phyloP scores from a whole-genome alignment of 2,113 vertebrate species.

The Athene cunicularia region DNA sequence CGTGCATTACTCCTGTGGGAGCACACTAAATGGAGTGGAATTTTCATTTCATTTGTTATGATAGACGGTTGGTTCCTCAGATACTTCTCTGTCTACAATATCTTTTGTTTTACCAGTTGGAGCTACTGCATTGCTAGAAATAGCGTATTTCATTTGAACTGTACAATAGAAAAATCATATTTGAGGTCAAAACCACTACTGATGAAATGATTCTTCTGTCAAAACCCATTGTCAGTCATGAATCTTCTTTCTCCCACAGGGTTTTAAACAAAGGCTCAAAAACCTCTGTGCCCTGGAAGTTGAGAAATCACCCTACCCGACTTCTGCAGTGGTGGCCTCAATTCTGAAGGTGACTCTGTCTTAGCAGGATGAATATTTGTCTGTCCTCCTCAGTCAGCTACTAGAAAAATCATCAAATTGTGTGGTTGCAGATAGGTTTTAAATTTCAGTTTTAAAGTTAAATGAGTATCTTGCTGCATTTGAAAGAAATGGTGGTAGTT shows the following conservation, averaged over 20 bases:
- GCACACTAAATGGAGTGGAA: constrained; percentile 13
- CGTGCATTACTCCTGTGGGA: constrained; percentile 29
- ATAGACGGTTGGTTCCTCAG: not conserved
- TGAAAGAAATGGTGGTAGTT: not conserved
- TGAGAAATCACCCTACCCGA: not conserved
- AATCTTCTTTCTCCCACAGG: not conserved
- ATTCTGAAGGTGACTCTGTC: not conserved
- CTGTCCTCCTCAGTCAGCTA: not conserved
- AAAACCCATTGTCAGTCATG: not conserved
- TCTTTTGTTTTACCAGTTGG: not conserved
- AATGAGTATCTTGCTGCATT: not conserved
- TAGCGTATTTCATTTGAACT: not conserved
- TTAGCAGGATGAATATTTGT: not conserved
- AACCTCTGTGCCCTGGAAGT: not conserved
- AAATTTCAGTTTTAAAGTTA: not conserved
- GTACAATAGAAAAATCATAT: not conserved
- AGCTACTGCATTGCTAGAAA: not conserved
- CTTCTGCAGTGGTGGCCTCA: not conserved
- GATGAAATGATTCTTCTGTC: not conserved
- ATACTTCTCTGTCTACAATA: not conserved
- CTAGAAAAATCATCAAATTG: not conserved
- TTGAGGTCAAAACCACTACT: not conserved
- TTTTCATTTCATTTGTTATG: constrained; percentile 27
- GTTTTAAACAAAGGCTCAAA: not conserved
- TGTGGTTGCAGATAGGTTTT: not conserved